phyloP scores from a whole-genome alignment of 2,888 invertebrate species.

The Metopia argyrocephala region DNA sequence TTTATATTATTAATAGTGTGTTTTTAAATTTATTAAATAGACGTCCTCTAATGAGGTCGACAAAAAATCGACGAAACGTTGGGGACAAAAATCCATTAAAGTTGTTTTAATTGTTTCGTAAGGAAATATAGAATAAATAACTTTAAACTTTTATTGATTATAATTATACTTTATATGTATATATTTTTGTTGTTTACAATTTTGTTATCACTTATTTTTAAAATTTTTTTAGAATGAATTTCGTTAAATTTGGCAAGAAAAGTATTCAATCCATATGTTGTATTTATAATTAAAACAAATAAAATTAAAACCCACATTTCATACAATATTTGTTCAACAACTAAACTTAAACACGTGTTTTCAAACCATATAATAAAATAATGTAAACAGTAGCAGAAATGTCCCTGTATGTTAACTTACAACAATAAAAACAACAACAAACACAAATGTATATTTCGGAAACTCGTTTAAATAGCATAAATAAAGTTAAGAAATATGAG shows the following conservation, averaged over 20 bases:
- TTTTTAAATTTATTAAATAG: too few species aligned
- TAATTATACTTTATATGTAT: too few species aligned
- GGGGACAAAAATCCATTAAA: not conserved
- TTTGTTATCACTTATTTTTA: too few species aligned
- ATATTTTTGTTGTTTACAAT: too few species aligned
- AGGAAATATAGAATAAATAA: not conserved
- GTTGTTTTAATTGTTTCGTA: not conserved
- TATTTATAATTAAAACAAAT: conserved; percentile 12
- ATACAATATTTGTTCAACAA: not conserved
- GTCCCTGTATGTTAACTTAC: not conserved
- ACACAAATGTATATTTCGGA: not conserved
- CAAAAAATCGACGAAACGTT: too few species aligned
- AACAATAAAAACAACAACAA: not conserved
- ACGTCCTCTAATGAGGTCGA: too few species aligned
- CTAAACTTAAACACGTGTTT: conserved; percentile 18
- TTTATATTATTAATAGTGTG: too few species aligned
- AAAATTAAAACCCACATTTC: conserved; percentile 6
- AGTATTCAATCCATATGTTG: conserved; percentile 31
- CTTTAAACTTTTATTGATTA: too few species aligned
- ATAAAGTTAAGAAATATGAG: not conserved
- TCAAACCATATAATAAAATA: too few species aligned
- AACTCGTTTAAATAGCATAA: too few species aligned
- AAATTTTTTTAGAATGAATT: not conserved
- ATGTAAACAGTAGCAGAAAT: not conserved
- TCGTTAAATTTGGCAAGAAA: too few species aligned